Evolutionary conservation across 2,797 vertebrate genomes (phyloP).

Genomic region (Clarias platycephalus): DNA sequence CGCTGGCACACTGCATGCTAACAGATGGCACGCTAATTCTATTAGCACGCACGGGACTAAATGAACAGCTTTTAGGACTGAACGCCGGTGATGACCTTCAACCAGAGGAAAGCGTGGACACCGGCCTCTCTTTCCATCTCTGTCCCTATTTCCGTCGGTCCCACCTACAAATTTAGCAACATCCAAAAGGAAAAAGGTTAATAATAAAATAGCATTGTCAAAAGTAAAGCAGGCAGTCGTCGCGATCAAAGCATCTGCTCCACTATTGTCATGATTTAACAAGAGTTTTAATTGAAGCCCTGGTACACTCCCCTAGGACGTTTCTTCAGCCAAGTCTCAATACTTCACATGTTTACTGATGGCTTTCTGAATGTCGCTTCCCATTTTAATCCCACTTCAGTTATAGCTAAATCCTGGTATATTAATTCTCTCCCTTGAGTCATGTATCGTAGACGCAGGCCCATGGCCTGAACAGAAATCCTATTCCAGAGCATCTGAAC

Average conservation of each 20-base stretch:
- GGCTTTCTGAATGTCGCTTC: slow-evolving; percentile 7
- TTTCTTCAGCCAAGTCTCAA: slow-evolving; percentile 6
- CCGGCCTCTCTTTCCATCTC: slow-evolving; percentile 7
- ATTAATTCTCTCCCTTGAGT: slow-evolving; percentile 4
- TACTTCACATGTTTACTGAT: slow-evolving; percentile 14
- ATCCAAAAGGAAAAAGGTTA: not conserved
- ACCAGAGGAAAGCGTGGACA: slow-evolving; percentile 62
- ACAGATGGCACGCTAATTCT: slow-evolving; percentile 95
- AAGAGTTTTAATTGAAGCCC: slow-evolving; percentile 5
- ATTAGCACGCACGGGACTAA: slow-evolving; percentile 83
- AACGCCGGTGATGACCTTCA: slow-evolving; percentile 74
- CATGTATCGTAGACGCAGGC: not conserved
- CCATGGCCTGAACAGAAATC: not conserved
- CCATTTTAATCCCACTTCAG: slow-evolving; percentile 9
- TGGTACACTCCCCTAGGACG: slow-evolving; percentile 1
- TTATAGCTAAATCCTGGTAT: slow-evolving; percentile 16
- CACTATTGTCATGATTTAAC: slow-evolving; percentile 12
- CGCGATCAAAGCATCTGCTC: not conserved
- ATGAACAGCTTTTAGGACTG: slow-evolving; percentile 76
- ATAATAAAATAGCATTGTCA: not conserved
- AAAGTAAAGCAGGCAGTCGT: not conserved
- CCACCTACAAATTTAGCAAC: slow-evolving; percentile 16
- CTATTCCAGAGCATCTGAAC: slow-evolving; percentile 10
- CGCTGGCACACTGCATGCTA: slow-evolving; percentile 77
- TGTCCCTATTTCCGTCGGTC: slow-evolving; percentile 31